Evolutionary conservation across 2,113 vertebrate genomes (phyloP), one percentile per base, ranked within the genome.

Genomic region (Podocnemis expansa): DNA sequence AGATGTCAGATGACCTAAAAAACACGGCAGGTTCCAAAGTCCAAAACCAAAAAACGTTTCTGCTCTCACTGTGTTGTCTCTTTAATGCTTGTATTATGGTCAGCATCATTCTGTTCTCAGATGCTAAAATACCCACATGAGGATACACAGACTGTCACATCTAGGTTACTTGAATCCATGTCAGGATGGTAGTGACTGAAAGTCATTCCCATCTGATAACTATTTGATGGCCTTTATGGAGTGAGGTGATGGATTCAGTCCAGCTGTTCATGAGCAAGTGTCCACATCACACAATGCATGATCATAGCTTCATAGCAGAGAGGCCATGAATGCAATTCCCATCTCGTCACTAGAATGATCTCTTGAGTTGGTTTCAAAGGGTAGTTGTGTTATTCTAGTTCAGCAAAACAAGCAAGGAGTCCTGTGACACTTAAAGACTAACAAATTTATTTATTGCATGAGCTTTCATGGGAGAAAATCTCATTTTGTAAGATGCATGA

Each of bases 231-330:
- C 31, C 78, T 79, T 49, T 2, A 2, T 41, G 49, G 89, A 67
- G 51, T 17, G 58, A 92, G 54, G 52, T 85, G 89, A 4, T 24
- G 22, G 17, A 76, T 25, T 76, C 41, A 43, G 41, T 43, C 73
- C 73, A 75, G 60, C 43, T 89, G 56, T 83, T 31, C 49, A 83
- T 78, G 49, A 67, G 34, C 19, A 12, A 54, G 31, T 49, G 38
- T 3, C 2, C 1, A 14, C 43, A 6, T 85, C 47, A 27, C 52
- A 79, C 47, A 94, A 52, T 43, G 31, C n/a, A 45, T 41, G 93
- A 3, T 58, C 12, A 49, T 29, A 14, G 6, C 24, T 52, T 16
- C 27, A 24, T 10, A 0, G 0, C 1, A n/a, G 78, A 52, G 5
- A 79, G 5, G 49, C 31, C 10, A 51, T n/a, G 34, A 79, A 34